A percentile compares a stretch with the other conserved stretches of the same genome.
Evolutionary conservation across 2,888 invertebrate genomes (phyloP).

Genomic region (Drosophila lutescens): DNA sequence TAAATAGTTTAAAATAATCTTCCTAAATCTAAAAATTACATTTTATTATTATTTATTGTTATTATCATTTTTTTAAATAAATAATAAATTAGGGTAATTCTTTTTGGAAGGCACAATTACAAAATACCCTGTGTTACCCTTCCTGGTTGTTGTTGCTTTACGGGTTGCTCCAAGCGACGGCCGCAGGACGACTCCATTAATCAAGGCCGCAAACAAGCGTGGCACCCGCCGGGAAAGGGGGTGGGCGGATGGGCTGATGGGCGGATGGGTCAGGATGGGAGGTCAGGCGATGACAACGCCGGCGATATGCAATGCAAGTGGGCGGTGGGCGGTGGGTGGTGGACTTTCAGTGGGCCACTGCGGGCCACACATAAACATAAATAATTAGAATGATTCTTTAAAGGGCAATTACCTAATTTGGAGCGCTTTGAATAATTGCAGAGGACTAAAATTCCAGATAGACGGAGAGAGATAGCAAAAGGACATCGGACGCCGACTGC

Average conservation of each 20-base stretch:
- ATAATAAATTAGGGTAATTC: not conserved
- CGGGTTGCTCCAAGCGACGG: slow-evolving; percentile 41
- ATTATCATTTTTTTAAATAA: no score
- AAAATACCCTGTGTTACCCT: slow-evolving; percentile 12
- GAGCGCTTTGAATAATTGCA: slow-evolving; percentile 80
- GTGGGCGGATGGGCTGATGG: not conserved
- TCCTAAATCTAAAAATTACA: no score
- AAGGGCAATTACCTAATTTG: slow-evolving; percentile 81
- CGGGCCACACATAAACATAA: slow-evolving; percentile 66
- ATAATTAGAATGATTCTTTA: slow-evolving; percentile 80
- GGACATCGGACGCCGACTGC: slow-evolving; percentile 54
- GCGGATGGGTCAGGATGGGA: slow-evolving; percentile 5
- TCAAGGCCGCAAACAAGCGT: slow-evolving; percentile 77
- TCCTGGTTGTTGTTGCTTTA: slow-evolving; percentile 22
- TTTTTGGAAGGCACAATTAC: not conserved
- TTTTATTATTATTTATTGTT: no score
- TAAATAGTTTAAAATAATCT: no score
- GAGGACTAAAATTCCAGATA: slow-evolving; percentile 22
- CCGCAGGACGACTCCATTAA: slow-evolving; percentile 79
- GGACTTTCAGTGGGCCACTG: not conserved
- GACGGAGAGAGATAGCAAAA: slow-evolving; percentile 11
- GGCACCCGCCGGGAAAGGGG: slow-evolving; percentile 9
- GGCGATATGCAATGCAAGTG: slow-evolving; percentile 54
- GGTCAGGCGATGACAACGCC: slow-evolving; percentile 48
- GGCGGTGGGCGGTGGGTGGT: not conserved